Percentiles rank a stretch among this genome's conserved stretches.
phyloP scores from a whole-genome alignment of 2,888 invertebrate genomes.

The Stictocephala bisonia region DNA sequence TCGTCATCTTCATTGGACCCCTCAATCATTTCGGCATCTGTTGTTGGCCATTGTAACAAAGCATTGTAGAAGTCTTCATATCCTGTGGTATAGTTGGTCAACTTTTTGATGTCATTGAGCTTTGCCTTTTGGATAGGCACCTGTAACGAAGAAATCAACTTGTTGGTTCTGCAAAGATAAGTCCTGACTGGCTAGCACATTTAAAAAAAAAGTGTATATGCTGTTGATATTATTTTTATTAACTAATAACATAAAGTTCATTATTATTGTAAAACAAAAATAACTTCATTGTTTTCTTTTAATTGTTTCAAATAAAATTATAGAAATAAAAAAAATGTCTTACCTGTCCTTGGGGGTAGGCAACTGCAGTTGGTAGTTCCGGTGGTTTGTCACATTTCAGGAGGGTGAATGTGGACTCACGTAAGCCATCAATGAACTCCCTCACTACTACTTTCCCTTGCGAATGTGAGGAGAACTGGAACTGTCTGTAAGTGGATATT shows the following conservation, averaged over 20 bases:
- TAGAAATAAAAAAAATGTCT: slow-evolving; percentile 1
- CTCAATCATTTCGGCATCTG: no score
- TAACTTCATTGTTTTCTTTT: neutral
- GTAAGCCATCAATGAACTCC: slow-evolving; percentile 29
- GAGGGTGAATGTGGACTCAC: slow-evolving; percentile 23
- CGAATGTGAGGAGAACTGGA: slow-evolving; percentile 32
- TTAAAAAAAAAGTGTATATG: slow-evolving; percentile 9
- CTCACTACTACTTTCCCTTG: slow-evolving; percentile 34
- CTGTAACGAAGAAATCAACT: no score
- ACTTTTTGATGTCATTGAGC: no score
- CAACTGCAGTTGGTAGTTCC: slow-evolving; percentile 20
- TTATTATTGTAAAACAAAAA: slow-evolving; percentile 24
- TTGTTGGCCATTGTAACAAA: no score
- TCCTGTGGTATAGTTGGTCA: no score
- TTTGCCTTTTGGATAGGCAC: no score
- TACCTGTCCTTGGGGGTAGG: slow-evolving; percentile 11
- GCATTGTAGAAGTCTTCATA: no score
- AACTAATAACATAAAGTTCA: slow-evolving; percentile 14
- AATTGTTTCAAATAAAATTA: neutral
- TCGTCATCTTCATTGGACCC: no score
- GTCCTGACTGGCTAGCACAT: neutral
- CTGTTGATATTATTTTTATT: slow-evolving; percentile 20
- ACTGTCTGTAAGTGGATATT: slow-evolving; percentile 33
- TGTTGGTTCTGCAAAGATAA: no score
- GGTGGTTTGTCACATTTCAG: slow-evolving; percentile 27